Conservation (phyloP, 2,888 invertebrate species). For the Crematogaster levior region DNA sequence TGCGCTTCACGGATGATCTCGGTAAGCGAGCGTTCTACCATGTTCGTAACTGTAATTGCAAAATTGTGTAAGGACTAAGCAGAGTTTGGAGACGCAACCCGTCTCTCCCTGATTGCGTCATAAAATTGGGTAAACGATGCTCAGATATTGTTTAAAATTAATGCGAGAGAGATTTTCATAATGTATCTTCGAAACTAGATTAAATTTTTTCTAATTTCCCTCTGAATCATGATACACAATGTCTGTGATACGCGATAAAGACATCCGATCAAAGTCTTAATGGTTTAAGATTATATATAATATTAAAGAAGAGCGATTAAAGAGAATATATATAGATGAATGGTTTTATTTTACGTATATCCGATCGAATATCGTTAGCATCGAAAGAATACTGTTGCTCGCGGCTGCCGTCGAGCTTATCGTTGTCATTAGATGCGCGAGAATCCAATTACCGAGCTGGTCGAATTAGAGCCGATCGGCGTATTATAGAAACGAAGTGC, state of each 20-base stretch:
- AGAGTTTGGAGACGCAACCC: not conserved
- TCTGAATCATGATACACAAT: not conserved
- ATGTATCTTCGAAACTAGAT: not conserved
- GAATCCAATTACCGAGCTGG: constrained; percentile 41
- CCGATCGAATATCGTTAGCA: not conserved
- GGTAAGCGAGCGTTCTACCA: constrained; percentile 19
- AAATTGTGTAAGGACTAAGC: not conserved
- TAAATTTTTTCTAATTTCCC: too few species aligned
- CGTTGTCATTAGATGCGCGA: constrained; percentile 45
- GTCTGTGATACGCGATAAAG: not conserved
- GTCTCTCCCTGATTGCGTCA: not conserved
- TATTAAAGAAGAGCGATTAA: too few species aligned
- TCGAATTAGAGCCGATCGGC: constrained; percentile 39
- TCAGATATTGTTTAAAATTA: not conserved
- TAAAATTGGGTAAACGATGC: not conserved
- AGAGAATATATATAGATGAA: not conserved
- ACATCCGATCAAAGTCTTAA: not conserved
- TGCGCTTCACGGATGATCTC: constrained; percentile 39
- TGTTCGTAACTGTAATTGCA: not conserved
- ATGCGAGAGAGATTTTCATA: not conserved
- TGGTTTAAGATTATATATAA: too few species aligned
- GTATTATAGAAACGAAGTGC: not conserved
- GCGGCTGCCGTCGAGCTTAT: constrained; percentile 11
- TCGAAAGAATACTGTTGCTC: not conserved
- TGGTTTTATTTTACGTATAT: not conserved